Evolutionary conservation across 2,888 invertebrate species (phyloP).

Genomic region (Macaria liturata): DNA sequence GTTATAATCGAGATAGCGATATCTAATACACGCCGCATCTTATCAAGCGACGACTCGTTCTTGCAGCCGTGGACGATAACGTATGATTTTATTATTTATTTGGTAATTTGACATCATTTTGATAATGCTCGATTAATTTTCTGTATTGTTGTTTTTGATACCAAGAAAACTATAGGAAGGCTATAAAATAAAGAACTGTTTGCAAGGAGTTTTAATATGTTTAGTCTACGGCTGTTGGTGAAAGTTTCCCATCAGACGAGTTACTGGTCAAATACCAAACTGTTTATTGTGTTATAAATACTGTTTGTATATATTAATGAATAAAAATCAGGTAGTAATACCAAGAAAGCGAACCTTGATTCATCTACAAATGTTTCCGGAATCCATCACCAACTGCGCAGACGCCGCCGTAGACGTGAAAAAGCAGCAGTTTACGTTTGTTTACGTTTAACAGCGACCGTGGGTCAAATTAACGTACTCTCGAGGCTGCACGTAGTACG

Average conservation of each 20-base stretch:
- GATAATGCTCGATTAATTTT: constrained; percentile 33
- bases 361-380: constrained; percentile 26
- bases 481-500: constrained; percentile 71
- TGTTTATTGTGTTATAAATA: too few relatives aligned
- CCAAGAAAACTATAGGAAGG: too few relatives aligned
- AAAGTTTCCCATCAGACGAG: too few relatives aligned
- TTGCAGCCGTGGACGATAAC: constrained; percentile 64
- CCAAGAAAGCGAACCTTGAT: constrained; percentile 29
- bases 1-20: constrained; percentile 72
- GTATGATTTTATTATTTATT: constrained; percentile 55
- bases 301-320: too few relatives aligned
- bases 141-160: too few relatives aligned
- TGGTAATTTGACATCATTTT: constrained; percentile 52
- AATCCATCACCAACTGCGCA: constrained; percentile 21
- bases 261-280: too few relatives aligned
- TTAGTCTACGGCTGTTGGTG: too few relatives aligned
- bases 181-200: too few relatives aligned
- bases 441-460: constrained; percentile 61
- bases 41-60: constrained; percentile 61
- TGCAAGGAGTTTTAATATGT: too few relatives aligned
- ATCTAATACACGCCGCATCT: constrained; percentile 65
- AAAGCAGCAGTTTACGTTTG: constrained; percentile 54
- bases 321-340: constrained; percentile 19
- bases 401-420: constrained; percentile 43
- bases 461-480: constrained; percentile 65